These are phyloP conservation scores for Acromyrmex heyeri DNA, from an alignment of 1,140 invertebrate species.

Conservation along the genomic window DNA sequence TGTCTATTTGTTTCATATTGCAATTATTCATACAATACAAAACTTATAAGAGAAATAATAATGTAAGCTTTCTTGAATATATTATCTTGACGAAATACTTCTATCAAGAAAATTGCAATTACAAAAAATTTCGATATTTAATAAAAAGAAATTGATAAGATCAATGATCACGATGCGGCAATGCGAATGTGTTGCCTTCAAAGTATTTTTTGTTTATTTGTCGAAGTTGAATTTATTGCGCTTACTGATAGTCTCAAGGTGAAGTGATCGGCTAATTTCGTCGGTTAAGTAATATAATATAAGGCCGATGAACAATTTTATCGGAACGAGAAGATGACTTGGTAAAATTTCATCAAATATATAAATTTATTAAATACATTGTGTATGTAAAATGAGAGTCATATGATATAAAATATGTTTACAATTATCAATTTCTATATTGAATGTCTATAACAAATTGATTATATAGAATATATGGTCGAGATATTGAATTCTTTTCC, in stretches of 20 bases:
- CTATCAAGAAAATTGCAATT: not conserved
- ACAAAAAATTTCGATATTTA: slow-evolving; percentile 2
- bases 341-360: not conserved
- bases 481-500: not conserved
- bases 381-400: not conserved
- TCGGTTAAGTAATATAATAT: slow-evolving; percentile 55
- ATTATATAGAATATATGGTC: not conserved
- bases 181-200: slow-evolving; percentile 18
- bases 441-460: not conserved
- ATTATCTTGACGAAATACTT: not conserved
- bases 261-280: slow-evolving; percentile 63
- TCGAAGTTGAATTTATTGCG: slow-evolving; percentile 65
- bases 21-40: not conserved
- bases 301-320: slow-evolving; percentile 2
- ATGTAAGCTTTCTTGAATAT: not conserved
- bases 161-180: slow-evolving; percentile 26
- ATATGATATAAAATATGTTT: not conserved
- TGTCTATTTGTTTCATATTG: not conserved
- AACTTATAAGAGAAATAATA: not conserved
- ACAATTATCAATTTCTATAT: not conserved
- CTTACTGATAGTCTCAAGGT: slow-evolving; percentile 61
- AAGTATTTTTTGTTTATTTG: slow-evolving; percentile 41
- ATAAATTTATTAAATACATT: slow-evolving; percentile 10
- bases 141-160: not conserved
- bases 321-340: not conserved